These are phyloP conservation scores for Pampusana beccarii DNA, from an alignment of 2,113 vertebrate genomes.

Conservation along the genomic window DNA sequence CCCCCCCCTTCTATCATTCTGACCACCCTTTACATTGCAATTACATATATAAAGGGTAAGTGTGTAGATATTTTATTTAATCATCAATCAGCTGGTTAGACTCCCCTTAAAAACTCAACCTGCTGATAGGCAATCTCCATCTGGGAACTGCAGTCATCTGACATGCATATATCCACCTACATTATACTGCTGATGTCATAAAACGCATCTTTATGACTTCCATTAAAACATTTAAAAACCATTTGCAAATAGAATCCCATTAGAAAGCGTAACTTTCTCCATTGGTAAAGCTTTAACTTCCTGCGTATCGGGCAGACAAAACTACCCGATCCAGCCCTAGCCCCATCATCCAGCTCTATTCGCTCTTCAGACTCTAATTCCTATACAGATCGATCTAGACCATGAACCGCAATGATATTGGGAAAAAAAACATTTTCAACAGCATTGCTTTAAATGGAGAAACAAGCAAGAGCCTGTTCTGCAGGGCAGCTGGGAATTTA, in stretches of 20 bases:
- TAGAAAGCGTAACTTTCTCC: neutral
- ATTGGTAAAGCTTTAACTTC: neutral
- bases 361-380: neutral
- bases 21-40: neutral
- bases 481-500: neutral
- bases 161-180: neutral
- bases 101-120: neutral
- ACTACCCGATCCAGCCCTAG: neutral
- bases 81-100: neutral
- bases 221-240: neutral
- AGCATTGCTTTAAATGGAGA: neutral
- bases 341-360: neutral
- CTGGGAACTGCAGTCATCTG: neutral
- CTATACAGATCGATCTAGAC: neutral
- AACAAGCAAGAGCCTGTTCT: neutral
- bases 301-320: neutral
- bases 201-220: neutral
- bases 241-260: neutral
- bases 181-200: neutral
- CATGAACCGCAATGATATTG: neutral
- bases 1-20: neutral
- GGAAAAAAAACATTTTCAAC: neutral
- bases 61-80: neutral
- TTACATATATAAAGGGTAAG: neutral
- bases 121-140: neutral